A percentile compares a stretch with the other conserved stretches of the same genome.
Evolutionary conservation across 2,888 invertebrate species (phyloP).

Genomic region (Atethmia centrago): DNA sequence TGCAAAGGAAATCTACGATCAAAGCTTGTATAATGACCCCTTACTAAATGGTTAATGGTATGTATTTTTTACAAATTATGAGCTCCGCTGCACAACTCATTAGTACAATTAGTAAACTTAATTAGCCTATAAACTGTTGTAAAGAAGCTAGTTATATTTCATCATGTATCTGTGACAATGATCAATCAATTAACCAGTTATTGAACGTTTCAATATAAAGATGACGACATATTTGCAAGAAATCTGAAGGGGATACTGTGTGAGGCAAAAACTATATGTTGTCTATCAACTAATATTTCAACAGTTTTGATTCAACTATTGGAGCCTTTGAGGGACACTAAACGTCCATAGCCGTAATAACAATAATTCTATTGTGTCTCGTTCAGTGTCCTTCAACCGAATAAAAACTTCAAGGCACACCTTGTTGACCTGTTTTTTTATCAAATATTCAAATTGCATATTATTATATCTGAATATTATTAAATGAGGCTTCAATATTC

Average conservation of each 20-base stretch:
- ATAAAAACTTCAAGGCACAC: not conserved
- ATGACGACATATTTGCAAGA: conserved; percentile 30
- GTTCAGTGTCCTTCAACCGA: not conserved
- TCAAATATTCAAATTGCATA: not conserved
- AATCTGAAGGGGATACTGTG: conserved; percentile 1
- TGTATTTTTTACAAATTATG: conserved; percentile 22
- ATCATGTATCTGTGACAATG: conserved; percentile 5
- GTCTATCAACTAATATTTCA: not conserved
- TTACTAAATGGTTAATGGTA: not conserved
- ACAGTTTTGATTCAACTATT: not conserved
- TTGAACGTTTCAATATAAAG: conserved; percentile 19
- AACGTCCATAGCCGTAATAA: not conserved
- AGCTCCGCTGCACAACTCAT: conserved; percentile 4
- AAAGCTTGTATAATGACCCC: not conserved
- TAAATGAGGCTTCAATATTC: not conserved
- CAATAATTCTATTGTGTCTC: not conserved
- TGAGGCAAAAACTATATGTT: not conserved
- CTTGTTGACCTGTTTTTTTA: not conserved
- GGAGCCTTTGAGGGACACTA: not conserved
- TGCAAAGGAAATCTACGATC: conserved; percentile 7
- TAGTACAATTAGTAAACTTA: conserved; percentile 9
- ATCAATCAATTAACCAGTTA: conserved; percentile 27
- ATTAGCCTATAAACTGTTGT: not conserved
- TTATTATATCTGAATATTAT: not conserved
- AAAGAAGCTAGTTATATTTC: conserved; percentile 4